Conservation (phyloP, 2,797 vertebrate species). For the Echeneis naucrates region DNA sequence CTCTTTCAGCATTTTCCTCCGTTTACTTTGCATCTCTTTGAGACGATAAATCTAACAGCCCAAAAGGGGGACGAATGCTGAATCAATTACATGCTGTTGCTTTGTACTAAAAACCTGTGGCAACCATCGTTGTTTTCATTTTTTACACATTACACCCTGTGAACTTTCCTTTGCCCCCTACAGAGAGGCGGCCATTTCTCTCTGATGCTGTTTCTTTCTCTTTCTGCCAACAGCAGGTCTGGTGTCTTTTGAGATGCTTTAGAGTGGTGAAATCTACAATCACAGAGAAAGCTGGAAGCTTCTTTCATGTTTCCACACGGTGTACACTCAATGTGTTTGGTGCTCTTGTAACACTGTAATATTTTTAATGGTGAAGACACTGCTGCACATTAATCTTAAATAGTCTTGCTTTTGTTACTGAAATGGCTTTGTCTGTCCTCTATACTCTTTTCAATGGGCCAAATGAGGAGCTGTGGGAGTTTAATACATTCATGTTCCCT, state of each 20-base stretch:
- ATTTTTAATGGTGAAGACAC: constrained; percentile 16
- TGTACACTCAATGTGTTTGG: constrained; percentile 1
- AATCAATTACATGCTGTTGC: neutral
- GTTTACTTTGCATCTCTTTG: constrained; percentile 11
- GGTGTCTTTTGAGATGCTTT: constrained; percentile 7
- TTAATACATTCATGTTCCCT: constrained; percentile 49
- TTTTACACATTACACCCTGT: neutral
- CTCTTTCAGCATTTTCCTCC: neutral
- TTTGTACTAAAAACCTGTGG: neutral
- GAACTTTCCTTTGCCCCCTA: constrained; percentile 21
- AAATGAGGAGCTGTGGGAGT: constrained; percentile 52
- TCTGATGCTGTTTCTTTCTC: constrained; percentile 36
- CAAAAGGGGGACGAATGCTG: neutral
- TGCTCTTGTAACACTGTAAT: neutral
- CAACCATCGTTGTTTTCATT: constrained; percentile 10
- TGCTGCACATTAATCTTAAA: constrained; percentile 41
- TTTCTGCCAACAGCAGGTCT: neutral
- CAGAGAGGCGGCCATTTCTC: constrained; percentile 29
- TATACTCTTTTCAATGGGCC: constrained; percentile 26
- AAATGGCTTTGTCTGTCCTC: constrained; percentile 23
- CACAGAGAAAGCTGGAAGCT: constrained; percentile 5
- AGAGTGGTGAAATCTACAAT: neutral
- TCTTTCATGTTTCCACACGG: constrained; percentile 8
- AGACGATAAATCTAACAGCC: constrained; percentile 7
- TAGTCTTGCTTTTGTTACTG: constrained; percentile 20